These are phyloP conservation scores for Chiloscyllium plagiosum DNA, from an alignment of 2,113 vertebrate genomes.

Conservation along the genomic window DNA sequence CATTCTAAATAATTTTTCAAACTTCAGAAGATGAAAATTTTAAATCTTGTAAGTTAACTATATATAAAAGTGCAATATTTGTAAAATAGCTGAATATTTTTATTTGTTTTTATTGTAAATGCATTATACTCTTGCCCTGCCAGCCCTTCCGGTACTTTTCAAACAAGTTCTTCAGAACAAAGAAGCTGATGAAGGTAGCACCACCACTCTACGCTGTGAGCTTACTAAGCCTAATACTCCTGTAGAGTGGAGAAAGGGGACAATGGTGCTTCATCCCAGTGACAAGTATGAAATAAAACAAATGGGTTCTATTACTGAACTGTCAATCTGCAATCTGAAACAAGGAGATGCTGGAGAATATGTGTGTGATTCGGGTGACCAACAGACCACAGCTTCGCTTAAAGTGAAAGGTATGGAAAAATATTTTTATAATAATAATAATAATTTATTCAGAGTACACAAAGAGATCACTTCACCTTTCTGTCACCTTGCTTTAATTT, in stretches of 20 bases:
- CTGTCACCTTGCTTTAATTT: not conserved
- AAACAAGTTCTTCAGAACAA: slow-evolving; percentile 65
- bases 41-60: not conserved
- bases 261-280: slow-evolving; percentile 48
- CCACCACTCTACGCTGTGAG: slow-evolving; percentile 67
- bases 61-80: not conserved
- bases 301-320: slow-evolving; percentile 56
- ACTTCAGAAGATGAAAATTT: not conserved
- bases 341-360: slow-evolving; percentile 64
- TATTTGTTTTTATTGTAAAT: not conserved
- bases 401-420: slow-evolving; percentile 63
- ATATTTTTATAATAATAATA: not conserved
- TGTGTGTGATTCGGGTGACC: slow-evolving; percentile 58
- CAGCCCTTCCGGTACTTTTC: slow-evolving; percentile 70
- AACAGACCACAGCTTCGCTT: slow-evolving; percentile 64
- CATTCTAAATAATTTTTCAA: not conserved
- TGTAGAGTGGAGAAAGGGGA: slow-evolving; percentile 70
- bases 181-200: slow-evolving; percentile 69
- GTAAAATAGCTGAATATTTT: not conserved
- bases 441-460: not conserved
- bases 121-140: slow-evolving; percentile 34
- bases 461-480: not conserved
- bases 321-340: slow-evolving; percentile 59
- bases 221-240: slow-evolving; percentile 64
- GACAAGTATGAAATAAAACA: slow-evolving; percentile 60